Base-by-base conservation (phyloP, 2,113 vertebrate genomes). In the Trematomus loennbergii region DNA sequence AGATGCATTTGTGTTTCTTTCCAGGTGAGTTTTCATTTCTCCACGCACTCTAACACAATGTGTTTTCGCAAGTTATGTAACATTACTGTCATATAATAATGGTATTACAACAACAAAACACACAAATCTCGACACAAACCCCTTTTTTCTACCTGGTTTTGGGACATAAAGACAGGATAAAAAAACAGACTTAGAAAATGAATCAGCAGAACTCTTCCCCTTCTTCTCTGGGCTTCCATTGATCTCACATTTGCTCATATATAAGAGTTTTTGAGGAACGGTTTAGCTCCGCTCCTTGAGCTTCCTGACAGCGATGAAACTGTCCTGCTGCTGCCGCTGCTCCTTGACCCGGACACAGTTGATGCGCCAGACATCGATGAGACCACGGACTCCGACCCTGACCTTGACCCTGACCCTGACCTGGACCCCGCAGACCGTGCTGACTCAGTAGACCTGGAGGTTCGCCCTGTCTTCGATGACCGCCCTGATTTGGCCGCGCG, bases 261-360 rank as follows among this genome's bases (percentile, higher is more conserved):
- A n/a, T 89, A 94, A 4, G 91, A 79, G 70, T 87, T 93, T 82
- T 86, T 92, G 9, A 75, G 17, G 29, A 93, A 91, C 0, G 60
- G 79, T 5, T 43, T 50, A 0, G 61, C 65, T 54, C 82, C 75
- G 1, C 65, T 90, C 62, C 60, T 57, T 0, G 79, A 68, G 52
- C 64, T 62, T 36, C 63, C 78, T 0, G 93, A 87, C 55, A 82
- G 3, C 0, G 87, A 84, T 0, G 90, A 89, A 18, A 29, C 77
- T 0, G 82, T 87, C 3, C 59, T 12, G 25, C 86, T 79, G 67
- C 75, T 53, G 33, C 79, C 49, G 65, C 80, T 78, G 66, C 75
- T 82, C 40, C 75, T 79, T 0, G 78, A 79, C 63, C 43, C 77
- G 0, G 87, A 82, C 17, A 69, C 3, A 3, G 59, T 63, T 0